A percentile compares a stretch with the other conserved stretches of the same genome.
Evolutionary conservation across 2,113 vertebrate species (phyloP).

Genomic region (Mormyrus lacerda): DNA sequence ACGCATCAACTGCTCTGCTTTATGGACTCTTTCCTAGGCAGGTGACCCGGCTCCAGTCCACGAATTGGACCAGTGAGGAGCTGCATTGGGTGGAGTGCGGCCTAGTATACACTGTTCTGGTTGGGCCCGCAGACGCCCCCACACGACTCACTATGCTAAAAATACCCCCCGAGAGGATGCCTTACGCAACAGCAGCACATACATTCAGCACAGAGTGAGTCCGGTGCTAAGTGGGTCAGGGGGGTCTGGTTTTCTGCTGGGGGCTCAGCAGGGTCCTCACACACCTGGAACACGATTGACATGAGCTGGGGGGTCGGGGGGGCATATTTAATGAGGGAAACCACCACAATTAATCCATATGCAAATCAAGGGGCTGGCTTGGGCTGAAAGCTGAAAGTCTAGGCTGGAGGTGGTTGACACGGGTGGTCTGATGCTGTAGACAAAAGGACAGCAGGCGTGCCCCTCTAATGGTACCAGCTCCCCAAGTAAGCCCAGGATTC

Average conservation of each 20-base stretch:
- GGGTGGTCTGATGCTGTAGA: not conserved
- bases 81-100: not conserved
- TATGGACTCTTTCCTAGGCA: not conserved
- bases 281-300: not conserved
- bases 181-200: slow-evolving; percentile 10
- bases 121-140: not conserved
- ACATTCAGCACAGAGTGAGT: slow-evolving; percentile 13
- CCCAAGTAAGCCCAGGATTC: not conserved
- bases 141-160: not conserved
- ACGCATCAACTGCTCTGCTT: no score
- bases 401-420: not conserved
- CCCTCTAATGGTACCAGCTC: not conserved
- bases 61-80: not conserved
- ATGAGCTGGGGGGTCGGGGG: not conserved
- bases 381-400: not conserved
- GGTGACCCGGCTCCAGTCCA: not conserved
- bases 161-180: not conserved
- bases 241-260: not conserved
- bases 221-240: slow-evolving; percentile 17
- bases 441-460: not conserved
- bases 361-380: not conserved
- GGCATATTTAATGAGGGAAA: not conserved
- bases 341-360: not conserved
- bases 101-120: not conserved
- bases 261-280: not conserved